Percentiles rank a stretch among this genome's conserved stretches.
Evolutionary conservation across 2,797 vertebrate species (phyloP).

Genomic region (Pelodytes ibericus): DNA sequence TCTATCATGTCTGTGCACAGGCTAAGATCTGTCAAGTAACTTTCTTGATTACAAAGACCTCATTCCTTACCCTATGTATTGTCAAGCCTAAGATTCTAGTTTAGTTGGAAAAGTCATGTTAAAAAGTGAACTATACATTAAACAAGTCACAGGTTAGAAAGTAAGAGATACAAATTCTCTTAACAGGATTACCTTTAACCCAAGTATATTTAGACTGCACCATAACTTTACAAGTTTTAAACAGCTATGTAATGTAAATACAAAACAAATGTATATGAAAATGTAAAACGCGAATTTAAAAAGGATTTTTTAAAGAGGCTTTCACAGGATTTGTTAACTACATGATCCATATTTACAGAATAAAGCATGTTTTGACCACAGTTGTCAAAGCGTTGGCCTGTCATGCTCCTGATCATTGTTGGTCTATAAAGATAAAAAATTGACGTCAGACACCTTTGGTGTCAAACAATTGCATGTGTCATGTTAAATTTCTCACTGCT

Average conservation of each 20-base stretch:
- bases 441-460: too few species aligned
- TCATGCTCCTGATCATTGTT: neutral
- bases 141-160: slow-evolving; percentile 7
- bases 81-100: slow-evolving; percentile 36
- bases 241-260: neutral
- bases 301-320: neutral
- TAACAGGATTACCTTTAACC: neutral
- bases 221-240: neutral
- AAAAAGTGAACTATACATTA: slow-evolving; percentile 25
- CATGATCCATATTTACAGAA: neutral
- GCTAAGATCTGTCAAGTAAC: slow-evolving; percentile 62
- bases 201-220: neutral
- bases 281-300: neutral
- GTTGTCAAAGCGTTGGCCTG: neutral
- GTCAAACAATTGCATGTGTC: too few species aligned
- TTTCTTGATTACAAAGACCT: slow-evolving; percentile 64
- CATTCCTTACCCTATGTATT: slow-evolving; percentile 64
- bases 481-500: too few species aligned
- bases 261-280: neutral
- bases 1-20: slow-evolving; percentile 71
- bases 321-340: neutral
- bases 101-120: neutral
- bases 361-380: neutral
- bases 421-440: neutral
- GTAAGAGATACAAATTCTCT: neutral